Percentiles rank a stretch among this genome's conserved stretches.
Evolutionary conservation across 2,888 invertebrate species (phyloP).

Genomic region (Baronia brevicornis): DNA sequence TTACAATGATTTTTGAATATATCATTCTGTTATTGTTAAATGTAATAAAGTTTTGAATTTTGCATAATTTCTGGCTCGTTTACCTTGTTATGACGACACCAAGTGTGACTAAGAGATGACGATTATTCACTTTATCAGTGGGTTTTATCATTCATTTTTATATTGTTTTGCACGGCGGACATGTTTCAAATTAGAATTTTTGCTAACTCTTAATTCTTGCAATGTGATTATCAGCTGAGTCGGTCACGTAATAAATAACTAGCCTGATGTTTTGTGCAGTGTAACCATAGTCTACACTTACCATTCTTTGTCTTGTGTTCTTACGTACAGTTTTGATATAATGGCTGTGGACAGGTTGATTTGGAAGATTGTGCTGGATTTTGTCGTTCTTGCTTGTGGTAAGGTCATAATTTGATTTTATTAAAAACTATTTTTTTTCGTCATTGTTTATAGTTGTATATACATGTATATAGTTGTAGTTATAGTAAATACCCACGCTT

Average conservation of each 20-base stretch:
- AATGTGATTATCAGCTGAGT: too few relatives aligned
- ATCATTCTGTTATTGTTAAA: not conserved
- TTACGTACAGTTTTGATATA: too few relatives aligned
- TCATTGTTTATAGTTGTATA: too few relatives aligned
- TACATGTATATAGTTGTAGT: too few relatives aligned
- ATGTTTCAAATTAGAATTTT: too few relatives aligned
- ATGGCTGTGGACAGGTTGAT: constrained; percentile 48
- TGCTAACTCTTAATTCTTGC: too few relatives aligned
- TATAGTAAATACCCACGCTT: too few relatives aligned
- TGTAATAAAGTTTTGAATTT: constrained; percentile 18
- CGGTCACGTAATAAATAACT: too few relatives aligned
- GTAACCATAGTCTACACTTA: too few relatives aligned
- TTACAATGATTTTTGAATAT: constrained; percentile 6
- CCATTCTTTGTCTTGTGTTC: too few relatives aligned
- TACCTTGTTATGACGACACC: constrained; percentile 21
- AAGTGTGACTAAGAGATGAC: constrained; percentile 31
- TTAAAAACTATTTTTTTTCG: too few relatives aligned
- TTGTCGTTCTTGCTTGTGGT: constrained; percentile 46
- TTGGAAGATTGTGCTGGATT: constrained; percentile 53
- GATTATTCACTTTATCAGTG: constrained; percentile 29
- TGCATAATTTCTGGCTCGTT: constrained; percentile 20
- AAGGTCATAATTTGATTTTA: constrained; percentile 27
- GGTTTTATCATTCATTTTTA: constrained; percentile 27
- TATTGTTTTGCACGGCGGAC: constrained; percentile 18
- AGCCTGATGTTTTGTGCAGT: too few relatives aligned